Evolutionary conservation across 2,888 invertebrate genomes (phyloP), one percentile per base, ranked within the genome.

Genomic region (Geophilus truncorum): DNA sequence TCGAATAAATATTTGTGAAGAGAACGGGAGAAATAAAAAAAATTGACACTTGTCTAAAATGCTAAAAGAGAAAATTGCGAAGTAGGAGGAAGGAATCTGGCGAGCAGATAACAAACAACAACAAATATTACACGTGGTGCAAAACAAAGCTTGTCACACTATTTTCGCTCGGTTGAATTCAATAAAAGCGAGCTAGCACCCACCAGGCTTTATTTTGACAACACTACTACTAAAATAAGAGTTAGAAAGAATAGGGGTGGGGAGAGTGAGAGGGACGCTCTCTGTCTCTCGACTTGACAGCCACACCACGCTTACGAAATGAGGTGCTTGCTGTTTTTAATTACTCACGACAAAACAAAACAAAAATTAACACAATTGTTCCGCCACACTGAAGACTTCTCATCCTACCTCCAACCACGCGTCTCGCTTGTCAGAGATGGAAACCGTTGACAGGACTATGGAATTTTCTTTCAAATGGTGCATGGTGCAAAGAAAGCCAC

Each of bases 361-460:
- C 28, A 36, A 45, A 78, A 78, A 78, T 78, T 78, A 78, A 78
- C 78, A 78, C 78, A 78, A 78, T 78, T 78, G 78, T 78, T 78
- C 70, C 70, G 70, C 70, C 70, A 70, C 70, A 70, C 70, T 70
- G 70, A 70, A 70, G 70, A 70, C 70, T 70, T 28, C 28, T 70
- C 70, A 70, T 70, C 9, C 70, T 28, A 70, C 70, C 70, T 70
- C 70, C 70, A 70, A 70, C 70, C 70, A 70, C 70, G 70, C 70
- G 70, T 70, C 70, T 70, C 70, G 28, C 70, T 70, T 70, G 70
- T 70, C 70, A 70, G 70, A 70, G 70, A 28, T 70, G 70, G 70
- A 70, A 70, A 70, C 70, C 70, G 70, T 70, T 70, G 70, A 70
- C 70, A 70, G 70, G 70, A 51, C 51, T 51, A 18, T 15, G 7